Evolutionary conservation across 2,797 vertebrate species (phyloP), one percentile per base, ranked within the genome.

Genomic region (Lagodon rhomboides): DNA sequence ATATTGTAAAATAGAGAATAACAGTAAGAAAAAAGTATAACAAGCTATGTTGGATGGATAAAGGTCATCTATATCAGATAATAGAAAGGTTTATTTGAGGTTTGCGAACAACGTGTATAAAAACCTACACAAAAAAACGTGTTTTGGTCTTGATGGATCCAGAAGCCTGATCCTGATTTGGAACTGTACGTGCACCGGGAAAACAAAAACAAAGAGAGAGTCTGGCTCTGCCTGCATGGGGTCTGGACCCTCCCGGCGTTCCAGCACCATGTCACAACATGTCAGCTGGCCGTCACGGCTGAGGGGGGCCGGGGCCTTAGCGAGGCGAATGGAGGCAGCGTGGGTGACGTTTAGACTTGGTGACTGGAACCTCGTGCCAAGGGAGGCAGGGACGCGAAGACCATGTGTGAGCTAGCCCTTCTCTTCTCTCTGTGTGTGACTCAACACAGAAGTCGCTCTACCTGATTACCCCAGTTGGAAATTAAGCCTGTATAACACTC

Each of bases 201-300:
- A 75, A 80, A 73, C 59, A 44, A 68, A 82, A 85, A 81, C 73
- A 73, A 67, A 73, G 46, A 62, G 68, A 71, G 46, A 60, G 69
- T 44, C 58, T 12, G 34, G 61, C 62, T 68, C 75, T 68, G 85
- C 73, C 81, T 77, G 34, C 34, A 38, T 38, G 91, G 92, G 94
- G 94, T 95, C 94, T 94, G 93, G 92, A 95, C 93, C 91, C 94
- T 95, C 92, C 93, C 83, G 91, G 93, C 87, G 80, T 87, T 95
- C 90, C 92, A 91, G 80, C 86, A 86, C 80, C 68, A 80, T 96
- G 94, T 97, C 96, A 97, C 95, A 96, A 96, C 93, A 95, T 93
- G 93, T 96, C 96, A 97, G 95, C 93, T 94, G 94, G 92, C 93
- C 93, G 94, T 96, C 94, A 95, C 64, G 84, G 84, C 84, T 75